Base-by-base conservation (phyloP, 2,113 vertebrate genomes). In the Madoqua kirkii region DNA sequence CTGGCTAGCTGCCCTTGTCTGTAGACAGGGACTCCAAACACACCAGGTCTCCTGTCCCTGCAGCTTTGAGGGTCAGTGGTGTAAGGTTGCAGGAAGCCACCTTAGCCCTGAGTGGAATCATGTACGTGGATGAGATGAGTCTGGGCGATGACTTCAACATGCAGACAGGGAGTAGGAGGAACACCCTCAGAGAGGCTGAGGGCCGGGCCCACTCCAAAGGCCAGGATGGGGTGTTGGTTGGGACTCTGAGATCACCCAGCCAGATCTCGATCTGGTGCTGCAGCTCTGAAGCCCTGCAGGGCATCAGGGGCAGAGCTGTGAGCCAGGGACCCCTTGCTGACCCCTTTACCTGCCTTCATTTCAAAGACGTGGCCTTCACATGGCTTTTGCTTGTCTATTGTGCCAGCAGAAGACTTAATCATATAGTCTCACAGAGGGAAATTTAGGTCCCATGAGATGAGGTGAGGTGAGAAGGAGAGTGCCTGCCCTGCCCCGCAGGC, bases 401-500 rank as follows among this genome's bases (percentile, higher is more conserved):
- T 14, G 5, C 17, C 36, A 87, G n/a, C 45, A 67, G 40, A 43
- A 60, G 71, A 78, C 52, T 55, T 15, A 64, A 45, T 59, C 17
- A 64, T 57, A 55, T 21, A 14, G n/a, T 55, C 27, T 64, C 59
- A 33, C n/a, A 23, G 21, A 23, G 59, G 50, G 43, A 13, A 48
- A 82, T 43, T 40, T 15, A 60, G 59, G 19, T 81, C 17, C 79
- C 23, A 16, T 0, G 0, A 48, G 48, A 11, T 48, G 45, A 48
- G 45, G 45, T n/a, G n/a, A n/a, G n/a, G n/a, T n/a, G n/a, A n/a
- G n/a, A n/a, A n/a, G 97, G 74, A 15, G 99, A 99, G 16, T 99
- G 99, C 97, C 98, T 98, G 83, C 97, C 98, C n/a, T 99, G 99
- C 97, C 99, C 99, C 6, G 94, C 96, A 23, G 99, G 98, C 78